phyloP scores from a whole-genome alignment of 2,113 vertebrate genomes.

The Pycnonotus jocosus region DNA sequence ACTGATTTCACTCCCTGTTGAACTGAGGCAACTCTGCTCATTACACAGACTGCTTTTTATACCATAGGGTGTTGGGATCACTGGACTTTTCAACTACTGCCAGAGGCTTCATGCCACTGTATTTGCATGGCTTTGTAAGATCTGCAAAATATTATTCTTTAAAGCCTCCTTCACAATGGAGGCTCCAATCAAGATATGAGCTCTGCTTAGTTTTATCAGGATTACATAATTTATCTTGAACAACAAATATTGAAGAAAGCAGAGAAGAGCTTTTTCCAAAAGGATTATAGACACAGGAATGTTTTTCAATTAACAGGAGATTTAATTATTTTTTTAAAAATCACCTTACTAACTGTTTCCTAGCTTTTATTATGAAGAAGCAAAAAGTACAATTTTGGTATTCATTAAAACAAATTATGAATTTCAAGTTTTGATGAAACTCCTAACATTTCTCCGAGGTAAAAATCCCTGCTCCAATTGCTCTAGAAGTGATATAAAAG shows the following conservation, averaged over 20 bases:
- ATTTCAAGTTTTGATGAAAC: background rate
- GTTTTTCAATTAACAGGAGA: background rate
- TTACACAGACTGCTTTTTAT: constrained; percentile 5
- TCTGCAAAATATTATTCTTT: background rate
- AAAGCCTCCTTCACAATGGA: background rate
- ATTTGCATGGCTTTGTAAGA: background rate
- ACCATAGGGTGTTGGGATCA: background rate
- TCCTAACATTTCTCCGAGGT: background rate
- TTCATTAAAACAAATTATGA: background rate
- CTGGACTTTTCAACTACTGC: constrained; percentile 4
- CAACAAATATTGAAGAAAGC: background rate
- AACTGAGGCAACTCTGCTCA: background rate
- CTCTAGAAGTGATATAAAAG: background rate
- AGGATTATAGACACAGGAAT: background rate
- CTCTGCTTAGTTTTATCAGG: background rate
- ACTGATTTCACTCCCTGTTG: background rate
- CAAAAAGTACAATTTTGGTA: background rate
- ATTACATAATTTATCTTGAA: background rate
- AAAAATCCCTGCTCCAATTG: background rate
- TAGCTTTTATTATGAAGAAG: background rate
- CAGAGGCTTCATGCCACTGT: background rate
- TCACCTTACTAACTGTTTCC: background rate
- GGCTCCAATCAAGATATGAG: background rate
- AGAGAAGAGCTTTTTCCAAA: background rate
- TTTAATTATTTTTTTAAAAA: background rate